Percentiles rank a stretch among this genome's conserved stretches.
phyloP scores from a whole-genome alignment of 2,113 vertebrate species.

The Piprites chloris region DNA sequence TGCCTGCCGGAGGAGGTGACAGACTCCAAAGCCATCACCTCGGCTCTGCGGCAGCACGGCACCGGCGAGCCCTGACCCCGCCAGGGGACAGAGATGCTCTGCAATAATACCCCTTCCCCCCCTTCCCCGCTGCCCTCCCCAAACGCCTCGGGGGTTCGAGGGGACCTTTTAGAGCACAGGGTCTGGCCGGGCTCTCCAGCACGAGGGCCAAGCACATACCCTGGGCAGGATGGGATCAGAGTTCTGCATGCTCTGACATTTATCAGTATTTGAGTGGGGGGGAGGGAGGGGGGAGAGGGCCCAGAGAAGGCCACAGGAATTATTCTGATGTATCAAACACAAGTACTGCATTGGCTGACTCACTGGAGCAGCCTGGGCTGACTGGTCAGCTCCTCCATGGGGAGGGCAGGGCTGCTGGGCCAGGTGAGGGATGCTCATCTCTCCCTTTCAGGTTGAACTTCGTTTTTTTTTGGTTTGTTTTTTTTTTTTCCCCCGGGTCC shows the following conservation, averaged over 20 bases:
- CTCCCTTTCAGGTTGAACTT: not conserved
- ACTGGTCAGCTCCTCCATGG: rapidly evolving
- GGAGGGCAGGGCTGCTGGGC: not conserved
- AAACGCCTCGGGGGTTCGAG: not conserved
- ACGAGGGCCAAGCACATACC: not conserved
- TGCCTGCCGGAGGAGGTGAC: constrained; percentile 92
- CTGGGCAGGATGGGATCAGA: constrained; percentile 26
- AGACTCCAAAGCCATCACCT: constrained; percentile 83
- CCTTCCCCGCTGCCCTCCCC: not conserved
- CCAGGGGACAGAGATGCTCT: not conserved
- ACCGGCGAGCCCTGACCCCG: constrained; percentile 4
- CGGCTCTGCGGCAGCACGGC: constrained; percentile 79
- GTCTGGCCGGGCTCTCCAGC: not conserved
- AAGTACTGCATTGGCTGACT: not conserved
- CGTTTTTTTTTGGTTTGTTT: not conserved
- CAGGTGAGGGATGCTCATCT: not conserved
- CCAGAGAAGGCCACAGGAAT: not conserved
- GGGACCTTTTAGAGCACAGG: constrained; percentile 21
- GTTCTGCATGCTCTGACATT: constrained; percentile 40
- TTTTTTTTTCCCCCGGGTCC: not conserved
- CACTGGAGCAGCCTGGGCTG: not conserved
- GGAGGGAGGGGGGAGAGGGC: not conserved
- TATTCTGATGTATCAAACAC: constrained; percentile 34
- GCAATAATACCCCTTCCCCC: not conserved
- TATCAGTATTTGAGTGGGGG: not conserved